Percentiles rank a stretch among this genome's conserved stretches.
Conservation (phyloP, 2,797 vertebrate species). For the Octomys mimax region DNA sequence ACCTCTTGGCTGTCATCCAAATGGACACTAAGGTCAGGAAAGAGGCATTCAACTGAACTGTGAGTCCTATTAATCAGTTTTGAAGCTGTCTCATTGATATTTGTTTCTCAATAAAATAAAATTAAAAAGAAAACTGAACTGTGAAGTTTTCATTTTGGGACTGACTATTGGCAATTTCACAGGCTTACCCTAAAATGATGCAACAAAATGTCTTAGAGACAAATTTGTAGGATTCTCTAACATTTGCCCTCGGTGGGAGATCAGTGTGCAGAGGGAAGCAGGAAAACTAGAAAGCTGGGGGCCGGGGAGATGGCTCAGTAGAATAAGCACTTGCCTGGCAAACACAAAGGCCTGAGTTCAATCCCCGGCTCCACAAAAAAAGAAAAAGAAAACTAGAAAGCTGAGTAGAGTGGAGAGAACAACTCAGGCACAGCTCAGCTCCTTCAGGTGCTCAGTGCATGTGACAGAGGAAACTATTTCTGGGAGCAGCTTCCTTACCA, state of each 20-base stretch:
- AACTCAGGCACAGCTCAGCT: background rate
- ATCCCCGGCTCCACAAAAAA: too few relatives aligned
- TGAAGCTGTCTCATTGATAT: too few relatives aligned
- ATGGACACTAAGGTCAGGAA: background rate
- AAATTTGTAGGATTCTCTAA: background rate
- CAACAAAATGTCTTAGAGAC: background rate
- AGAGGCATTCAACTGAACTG: background rate
- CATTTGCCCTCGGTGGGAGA: background rate
- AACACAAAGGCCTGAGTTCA: too few relatives aligned
- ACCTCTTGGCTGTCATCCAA: background rate
- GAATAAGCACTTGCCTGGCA: too few relatives aligned
- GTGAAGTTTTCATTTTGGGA: background rate
- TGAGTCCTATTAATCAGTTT: too few relatives aligned
- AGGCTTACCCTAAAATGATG: background rate
- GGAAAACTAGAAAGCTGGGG: background rate
- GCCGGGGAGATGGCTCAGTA: too few relatives aligned
- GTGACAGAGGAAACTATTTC: background rate
- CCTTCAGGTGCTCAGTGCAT: too few relatives aligned
- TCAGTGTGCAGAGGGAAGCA: rapidly evolving
- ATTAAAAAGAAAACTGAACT: background rate
- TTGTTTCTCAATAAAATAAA: too few relatives aligned
- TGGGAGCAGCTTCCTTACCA: background rate
- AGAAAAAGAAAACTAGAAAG: too few relatives aligned
- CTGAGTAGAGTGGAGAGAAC: background rate
- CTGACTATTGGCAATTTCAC: background rate